Conservation (phyloP, 2,113 vertebrate species). For the Malurus elegans region DNA sequence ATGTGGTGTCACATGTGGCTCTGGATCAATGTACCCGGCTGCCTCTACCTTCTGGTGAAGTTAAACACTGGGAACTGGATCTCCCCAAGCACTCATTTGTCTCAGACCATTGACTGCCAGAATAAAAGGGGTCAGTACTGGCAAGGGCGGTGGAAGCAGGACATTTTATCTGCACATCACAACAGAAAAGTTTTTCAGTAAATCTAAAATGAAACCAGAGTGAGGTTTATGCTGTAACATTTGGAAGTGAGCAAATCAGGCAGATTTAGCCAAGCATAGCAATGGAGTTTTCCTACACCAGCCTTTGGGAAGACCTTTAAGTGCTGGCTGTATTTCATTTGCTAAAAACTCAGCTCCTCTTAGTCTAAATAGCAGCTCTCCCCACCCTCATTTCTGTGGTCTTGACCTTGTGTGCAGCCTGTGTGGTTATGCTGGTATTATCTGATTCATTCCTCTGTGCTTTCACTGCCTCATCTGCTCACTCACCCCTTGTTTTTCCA, state of each 20-base stretch:
- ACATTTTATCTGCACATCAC: neutral
- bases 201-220: neutral
- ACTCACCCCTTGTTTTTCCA: neutral
- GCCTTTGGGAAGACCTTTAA: neutral
- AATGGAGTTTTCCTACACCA: neutral
- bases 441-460: neutral
- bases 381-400: neutral
- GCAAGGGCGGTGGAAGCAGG: neutral
- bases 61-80: neutral
- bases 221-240: neutral
- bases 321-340: neutral
- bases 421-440: neutral
- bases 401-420: neutral
- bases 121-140: neutral
- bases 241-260: neutral
- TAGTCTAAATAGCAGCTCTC: neutral
- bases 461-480: neutral
- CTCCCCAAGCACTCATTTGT: neutral
- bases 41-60: neutral
- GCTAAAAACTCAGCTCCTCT: neutral
- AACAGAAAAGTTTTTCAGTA: neutral
- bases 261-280: neutral
- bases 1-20: neutral
- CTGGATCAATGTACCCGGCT: neutral
- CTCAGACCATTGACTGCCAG: neutral